Evolutionary conservation across 1,140 invertebrate species (phyloP), one percentile per base, ranked within the genome.

Genomic region (Phortica variegata): DNA sequence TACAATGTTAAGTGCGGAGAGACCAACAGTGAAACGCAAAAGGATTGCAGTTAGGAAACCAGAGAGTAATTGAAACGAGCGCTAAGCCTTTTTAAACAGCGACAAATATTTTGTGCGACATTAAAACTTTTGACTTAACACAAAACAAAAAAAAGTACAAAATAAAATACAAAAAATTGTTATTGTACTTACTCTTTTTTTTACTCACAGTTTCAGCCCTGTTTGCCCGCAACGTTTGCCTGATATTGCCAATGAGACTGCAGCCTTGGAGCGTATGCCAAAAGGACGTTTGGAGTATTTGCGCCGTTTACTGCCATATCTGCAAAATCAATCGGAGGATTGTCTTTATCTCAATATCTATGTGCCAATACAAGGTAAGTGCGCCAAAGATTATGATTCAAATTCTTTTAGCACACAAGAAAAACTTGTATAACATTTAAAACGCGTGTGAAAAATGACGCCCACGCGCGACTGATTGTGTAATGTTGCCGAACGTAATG

Each of bases 271-370:
- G 57, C 85, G 85, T 50, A 93, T 95, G 84, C 93, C 94, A 4
- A 86, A 85, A 52, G 93, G 91, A 2, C 79, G 93, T 36, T 78
- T 93, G 52, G 88, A 94, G 65, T 90, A 93, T 68, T 81, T 97
- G 46, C 88, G 88, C 66, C 82, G 91, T 61, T 81, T 97, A 66
- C 77, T 93, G 52, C 90, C 91, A 7, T 89, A 90, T 75, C 81
- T 97, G 40, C 84, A 84, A 56, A 89, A 95, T 72, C 93, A 97
- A 78, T 92, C 87, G 58, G 95, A 98, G 80, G 95, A 98, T 80
- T 98, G 95, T 75, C 84, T 98, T 23, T 97, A 96, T 77, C 81
- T 98, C 55, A 98, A 98, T 77, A 91, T 98, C 70, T 97, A 96
- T 78, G 88, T 93, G 5, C 95, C 95, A 33, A 89, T 88, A 59